Base-by-base conservation (phyloP, 1,140 invertebrate genomes). In the Drosophila ogumai region DNA sequence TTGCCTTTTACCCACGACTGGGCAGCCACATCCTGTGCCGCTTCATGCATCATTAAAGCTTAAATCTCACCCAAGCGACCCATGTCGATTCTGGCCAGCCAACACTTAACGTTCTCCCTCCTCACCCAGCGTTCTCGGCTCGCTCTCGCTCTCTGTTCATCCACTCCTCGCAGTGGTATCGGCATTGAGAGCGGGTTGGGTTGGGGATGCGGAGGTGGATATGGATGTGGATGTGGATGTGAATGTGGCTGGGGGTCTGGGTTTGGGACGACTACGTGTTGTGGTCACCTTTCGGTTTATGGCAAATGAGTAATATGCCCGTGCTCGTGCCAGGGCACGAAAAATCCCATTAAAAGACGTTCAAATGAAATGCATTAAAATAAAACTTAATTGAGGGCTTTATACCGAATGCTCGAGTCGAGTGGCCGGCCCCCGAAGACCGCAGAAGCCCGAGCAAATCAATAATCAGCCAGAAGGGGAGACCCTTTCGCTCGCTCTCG, bases 41-140 rank as follows among this genome's bases (percentile, higher is more conserved):
- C 85, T 90, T 90, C 85, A 90, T 90, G 85, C 85, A 90, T 90
- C 86, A 90, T 90, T 90, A 90, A 90, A 90, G 86, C 85, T 90
- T 90, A 90, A 90, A 90, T 90, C 85, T 90, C 85, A 90, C 85
- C 85, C 85, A 85, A 69, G 84, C 77, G 85, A 84, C 84, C 82
- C 82, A 87, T 82, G 82, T 88, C 81, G 85, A 91, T 73, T 73
- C 82, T 79, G 81, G 75, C 75, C 74, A 77, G 55, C 75, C 77
- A 91, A 87, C 80, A 91, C 87, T 91, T 81, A 91, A 88, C 82
- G 75, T 77, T 56, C 36, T 44, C 47, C 66, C 12, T 40, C 41
- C 82, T 52, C 61, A 68, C 49, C 49, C 64, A 52, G 54, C 28
- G 15, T 52, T 34, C 61, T 19, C 17, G 40, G 15, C 61, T 15